Evolutionary conservation across 2,113 vertebrate genomes (phyloP), one percentile per base, ranked within the genome.

Genomic region (Pipa parva): DNA sequence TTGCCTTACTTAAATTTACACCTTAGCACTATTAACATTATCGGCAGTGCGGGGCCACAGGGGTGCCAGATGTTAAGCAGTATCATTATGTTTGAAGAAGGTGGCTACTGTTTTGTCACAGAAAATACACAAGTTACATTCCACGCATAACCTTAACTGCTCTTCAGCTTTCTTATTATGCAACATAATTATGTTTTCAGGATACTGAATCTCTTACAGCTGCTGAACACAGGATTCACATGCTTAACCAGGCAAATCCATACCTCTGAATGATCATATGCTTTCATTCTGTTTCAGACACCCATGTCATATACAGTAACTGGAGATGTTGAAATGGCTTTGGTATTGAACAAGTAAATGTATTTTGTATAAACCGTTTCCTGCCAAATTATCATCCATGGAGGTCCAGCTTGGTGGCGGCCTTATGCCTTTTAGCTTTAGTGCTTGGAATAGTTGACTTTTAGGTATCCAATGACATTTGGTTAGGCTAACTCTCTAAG

Each of bases 191-290:
- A 20, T 24, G 42, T 46, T 66, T 65, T 15, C 51, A 33, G 45
- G 21, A 58, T 58, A 21, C 20, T 45, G 28, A 48, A 67, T 59
- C 45, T 11, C 22, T 67, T 59, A 20, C 64, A 67, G 64, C 28
- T 67, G 64, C 12, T 18, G 64, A 39, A 49, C 29, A 37, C 13
- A 54, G 55, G 11, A 31, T 24, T 31, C 26, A 22, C 17, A 65
- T 65, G 63, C 26, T 42, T 57, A 17, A 15, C 27, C 54, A 20
- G 25, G 55, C 42, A 67, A 37, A 67, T 59, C 45, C 18, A 26
- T 33, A 33, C 28, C 29, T n/a, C 5, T 18, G 22, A 24, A 59
- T 59, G 42, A 59, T 67, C 39, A 48, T 24, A 27, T 20, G 26
- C 21, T 27, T 52, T 52, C 21, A 10, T 17, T 31, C 52, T 24